These are phyloP conservation scores for Drosophila pandora DNA, from an alignment of 1,140 invertebrate genomes.

Conservation along the genomic window DNA sequence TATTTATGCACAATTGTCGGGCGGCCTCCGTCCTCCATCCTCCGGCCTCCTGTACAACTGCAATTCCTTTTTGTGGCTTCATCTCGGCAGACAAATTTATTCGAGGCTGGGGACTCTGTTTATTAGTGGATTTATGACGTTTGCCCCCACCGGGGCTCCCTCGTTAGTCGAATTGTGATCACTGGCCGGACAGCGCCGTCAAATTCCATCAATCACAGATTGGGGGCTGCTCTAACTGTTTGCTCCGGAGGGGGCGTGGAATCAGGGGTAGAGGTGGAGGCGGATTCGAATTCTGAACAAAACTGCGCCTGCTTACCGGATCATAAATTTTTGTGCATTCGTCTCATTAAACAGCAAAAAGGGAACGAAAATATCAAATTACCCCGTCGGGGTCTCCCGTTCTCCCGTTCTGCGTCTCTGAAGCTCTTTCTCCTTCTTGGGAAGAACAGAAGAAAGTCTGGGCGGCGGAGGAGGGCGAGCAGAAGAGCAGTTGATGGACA, in stretches of 20 bases:
- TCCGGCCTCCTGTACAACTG: conserved; percentile 10
- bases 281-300: conserved; percentile 69
- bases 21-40: conserved; percentile 12
- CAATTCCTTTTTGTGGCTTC: conserved; percentile 57
- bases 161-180: conserved; percentile 73
- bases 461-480: neutral
- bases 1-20: conserved; percentile 68
- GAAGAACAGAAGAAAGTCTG: conserved; percentile 47
- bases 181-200: conserved; percentile 51
- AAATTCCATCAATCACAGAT: conserved; percentile 76
- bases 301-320: conserved; percentile 79
- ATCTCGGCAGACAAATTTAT: conserved; percentile 76
- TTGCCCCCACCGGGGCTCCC: conserved; percentile 37
- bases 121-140: conserved; percentile 75
- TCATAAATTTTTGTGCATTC: conserved; percentile 83
- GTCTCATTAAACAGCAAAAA: conserved; percentile 82
- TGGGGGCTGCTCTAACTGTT: conserved; percentile 45
- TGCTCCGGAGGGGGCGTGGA: neutral
- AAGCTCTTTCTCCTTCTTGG: conserved; percentile 32
- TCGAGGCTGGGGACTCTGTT: conserved; percentile 34
- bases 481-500: conserved; percentile 66
- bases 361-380: conserved; percentile 82
- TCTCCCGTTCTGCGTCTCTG: neutral
- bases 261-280: neutral
- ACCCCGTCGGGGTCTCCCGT: conserved; percentile 31